A percentile compares a stretch with the other conserved stretches of the same genome.
These are phyloP conservation scores for Trematomus bernacchii DNA, from an alignment of 2,797 vertebrate species.

Conservation along the genomic window DNA sequence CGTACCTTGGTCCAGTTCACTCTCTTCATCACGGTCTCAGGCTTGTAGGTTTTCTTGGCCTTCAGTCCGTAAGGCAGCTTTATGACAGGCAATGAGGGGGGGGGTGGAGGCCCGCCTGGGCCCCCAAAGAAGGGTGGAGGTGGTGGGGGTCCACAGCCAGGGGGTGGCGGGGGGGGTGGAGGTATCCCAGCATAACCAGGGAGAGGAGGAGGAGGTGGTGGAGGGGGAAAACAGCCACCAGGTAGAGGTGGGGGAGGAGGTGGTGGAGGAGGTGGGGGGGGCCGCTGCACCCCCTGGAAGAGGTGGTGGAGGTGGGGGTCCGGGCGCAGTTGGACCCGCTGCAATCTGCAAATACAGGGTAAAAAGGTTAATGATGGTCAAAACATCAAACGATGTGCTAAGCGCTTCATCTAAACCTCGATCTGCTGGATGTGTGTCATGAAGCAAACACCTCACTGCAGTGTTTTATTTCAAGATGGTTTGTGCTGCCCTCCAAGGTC, in stretches of 20 bases:
- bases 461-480: neutral
- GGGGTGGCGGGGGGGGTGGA: conserved; percentile 87
- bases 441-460: neutral
- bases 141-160: conserved; percentile 81
- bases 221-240: conserved; percentile 73
- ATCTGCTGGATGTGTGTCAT: neutral
- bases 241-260: conserved; percentile 84
- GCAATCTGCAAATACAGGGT: conserved; percentile 70
- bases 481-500: conserved; percentile 6
- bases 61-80: conserved; percentile 94
- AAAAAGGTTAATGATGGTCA: conserved; percentile 24
- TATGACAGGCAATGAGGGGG: conserved; percentile 67
- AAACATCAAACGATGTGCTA: neutral
- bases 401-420: neutral
- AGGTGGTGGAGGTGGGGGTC: conserved; percentile 60
- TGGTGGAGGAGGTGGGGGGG: conserved; percentile 78
- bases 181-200: conserved; percentile 69
- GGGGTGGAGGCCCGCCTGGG: conserved; percentile 77
- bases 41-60: conserved; percentile 92
- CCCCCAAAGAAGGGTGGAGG: conserved; percentile 81
- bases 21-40: conserved; percentile 93
- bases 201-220: conserved; percentile 76
- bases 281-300: conserved; percentile 65
- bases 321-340: conserved; percentile 66
- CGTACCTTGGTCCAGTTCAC: conserved; percentile 98